phyloP scores from a whole-genome alignment of 2,797 vertebrate genomes.

The Danio kyathit region DNA sequence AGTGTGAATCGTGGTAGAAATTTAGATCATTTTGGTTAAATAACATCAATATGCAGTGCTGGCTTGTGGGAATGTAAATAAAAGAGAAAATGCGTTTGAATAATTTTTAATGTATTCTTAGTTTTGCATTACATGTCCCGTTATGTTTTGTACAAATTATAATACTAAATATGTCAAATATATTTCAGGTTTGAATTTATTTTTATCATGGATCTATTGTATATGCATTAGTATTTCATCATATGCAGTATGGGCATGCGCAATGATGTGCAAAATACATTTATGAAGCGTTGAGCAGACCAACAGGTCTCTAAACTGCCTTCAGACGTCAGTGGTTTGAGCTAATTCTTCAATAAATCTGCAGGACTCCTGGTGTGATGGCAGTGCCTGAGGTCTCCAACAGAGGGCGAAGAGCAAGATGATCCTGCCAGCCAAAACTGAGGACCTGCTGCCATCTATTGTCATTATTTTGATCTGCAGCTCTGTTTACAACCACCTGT shows the following conservation, averaged over 20 bases:
- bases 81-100: neutral
- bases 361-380: neutral
- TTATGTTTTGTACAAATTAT: neutral
- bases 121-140: neutral
- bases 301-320: neutral
- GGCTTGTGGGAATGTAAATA: neutral
- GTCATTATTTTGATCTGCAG: neutral
- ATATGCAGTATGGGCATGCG: neutral
- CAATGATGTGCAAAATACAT: neutral
- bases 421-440: neutral
- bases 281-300: neutral
- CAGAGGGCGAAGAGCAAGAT: constrained; percentile 23
- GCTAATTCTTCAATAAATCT: neutral
- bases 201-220: neutral
- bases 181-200: neutral
- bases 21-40: neutral
- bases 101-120: neutral
- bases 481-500: neutral
- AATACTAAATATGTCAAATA: neutral
- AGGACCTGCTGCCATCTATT: constrained; percentile 49
- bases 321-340: constrained; percentile 16
- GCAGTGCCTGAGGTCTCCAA: constrained; percentile 25
- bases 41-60: too few species aligned
- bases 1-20: neutral
- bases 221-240: neutral